phyloP scores from a whole-genome alignment of 2,797 vertebrate genomes.

The Squalus acanthias region DNA sequence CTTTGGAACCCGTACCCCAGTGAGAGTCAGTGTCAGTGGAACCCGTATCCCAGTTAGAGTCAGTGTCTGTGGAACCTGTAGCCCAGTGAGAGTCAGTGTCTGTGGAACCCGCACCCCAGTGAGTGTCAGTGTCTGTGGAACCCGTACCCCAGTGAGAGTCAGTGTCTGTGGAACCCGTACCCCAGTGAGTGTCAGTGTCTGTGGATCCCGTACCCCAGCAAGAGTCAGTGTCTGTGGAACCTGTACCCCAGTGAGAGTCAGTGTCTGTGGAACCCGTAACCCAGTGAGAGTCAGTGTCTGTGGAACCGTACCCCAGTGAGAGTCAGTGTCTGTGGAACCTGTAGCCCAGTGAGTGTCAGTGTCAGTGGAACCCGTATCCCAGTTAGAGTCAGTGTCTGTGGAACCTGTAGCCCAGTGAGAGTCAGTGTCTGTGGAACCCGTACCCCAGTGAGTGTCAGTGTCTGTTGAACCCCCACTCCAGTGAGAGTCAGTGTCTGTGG shows the following conservation, averaged over 20 bases:
- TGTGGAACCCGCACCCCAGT: background rate
- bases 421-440: background rate
- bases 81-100: background rate
- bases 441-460: background rate
- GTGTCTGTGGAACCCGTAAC: too few relatives aligned
- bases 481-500: background rate
- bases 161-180: background rate
- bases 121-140: background rate
- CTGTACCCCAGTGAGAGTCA: background rate
- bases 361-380: background rate
- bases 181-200: background rate
- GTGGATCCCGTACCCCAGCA: background rate
- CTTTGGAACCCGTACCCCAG: background rate
- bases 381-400: background rate
- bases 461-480: background rate
- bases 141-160: background rate
- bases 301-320: too few relatives aligned
- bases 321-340: background rate
- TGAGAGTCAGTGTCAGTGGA: background rate
- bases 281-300: background rate
- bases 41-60: background rate
- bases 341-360: background rate
- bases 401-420: background rate
- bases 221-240: background rate
- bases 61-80: background rate